Conservation (phyloP, 2,888 invertebrate genomes). For the Pollenia angustigena region DNA sequence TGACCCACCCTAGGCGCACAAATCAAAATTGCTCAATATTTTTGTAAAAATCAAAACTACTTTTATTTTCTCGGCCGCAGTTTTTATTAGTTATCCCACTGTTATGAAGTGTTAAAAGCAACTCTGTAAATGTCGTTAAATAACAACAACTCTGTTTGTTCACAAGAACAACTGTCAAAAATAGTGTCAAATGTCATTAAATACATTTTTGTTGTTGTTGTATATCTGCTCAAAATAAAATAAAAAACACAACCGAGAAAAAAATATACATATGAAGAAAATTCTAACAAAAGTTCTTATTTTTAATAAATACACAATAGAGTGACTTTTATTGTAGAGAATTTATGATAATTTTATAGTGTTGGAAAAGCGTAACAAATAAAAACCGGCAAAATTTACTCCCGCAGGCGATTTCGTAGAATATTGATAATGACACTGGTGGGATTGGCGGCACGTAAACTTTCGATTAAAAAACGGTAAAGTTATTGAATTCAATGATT, state of each 20-base stretch:
- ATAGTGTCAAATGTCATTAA: background rate
- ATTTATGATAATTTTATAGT: background rate
- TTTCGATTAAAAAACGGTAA: slow-evolving; percentile 83
- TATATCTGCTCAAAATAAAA: slow-evolving; percentile 40
- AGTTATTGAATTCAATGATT: background rate
- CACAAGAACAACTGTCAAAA: background rate
- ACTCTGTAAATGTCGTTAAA: background rate
- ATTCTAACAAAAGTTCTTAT: background rate
- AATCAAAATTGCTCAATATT: no score
- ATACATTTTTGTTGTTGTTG: slow-evolving; percentile 48
- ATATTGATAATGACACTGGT: slow-evolving; percentile 80
- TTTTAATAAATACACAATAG: background rate
- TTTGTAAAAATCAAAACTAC: no score
- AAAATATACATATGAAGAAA: background rate
- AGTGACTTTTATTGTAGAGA: background rate
- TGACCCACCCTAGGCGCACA: no score
- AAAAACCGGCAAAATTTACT: slow-evolving; percentile 70
- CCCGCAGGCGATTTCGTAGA: slow-evolving; percentile 68
- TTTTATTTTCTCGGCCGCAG: no score
- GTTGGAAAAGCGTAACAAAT: background rate
- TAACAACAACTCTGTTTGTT: background rate
- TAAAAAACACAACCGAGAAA: background rate
- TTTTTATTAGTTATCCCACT: no score
- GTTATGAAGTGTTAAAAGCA: background rate
- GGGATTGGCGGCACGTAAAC: slow-evolving; percentile 82